phyloP scores from a whole-genome alignment of 2,888 invertebrate genomes.

The Anagyrus pseudococci region DNA sequence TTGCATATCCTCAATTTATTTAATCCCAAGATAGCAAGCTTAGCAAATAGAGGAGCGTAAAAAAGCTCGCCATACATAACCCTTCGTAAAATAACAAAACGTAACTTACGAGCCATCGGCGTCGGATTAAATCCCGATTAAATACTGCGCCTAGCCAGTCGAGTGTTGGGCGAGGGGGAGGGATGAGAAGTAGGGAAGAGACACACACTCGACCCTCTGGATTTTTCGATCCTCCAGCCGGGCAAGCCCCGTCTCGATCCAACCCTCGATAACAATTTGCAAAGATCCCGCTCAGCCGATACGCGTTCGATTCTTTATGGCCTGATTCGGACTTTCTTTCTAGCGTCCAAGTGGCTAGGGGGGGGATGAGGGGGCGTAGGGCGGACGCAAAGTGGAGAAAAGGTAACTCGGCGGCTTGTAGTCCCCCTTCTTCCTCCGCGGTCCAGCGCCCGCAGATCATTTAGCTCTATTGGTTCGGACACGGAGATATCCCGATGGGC shows the following conservation, averaged over 20 bases:
- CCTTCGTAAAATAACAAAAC: no score
- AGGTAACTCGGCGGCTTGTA: neutral
- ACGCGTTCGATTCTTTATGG: slow-evolving; percentile 23
- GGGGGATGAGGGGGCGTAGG: neutral
- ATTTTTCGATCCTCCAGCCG: neutral
- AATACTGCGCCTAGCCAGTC: neutral
- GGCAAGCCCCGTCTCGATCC: slow-evolving; percentile 11
- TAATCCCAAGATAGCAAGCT: no score
- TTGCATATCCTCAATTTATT: no score
- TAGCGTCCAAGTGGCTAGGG: neutral
- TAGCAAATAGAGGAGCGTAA: no score
- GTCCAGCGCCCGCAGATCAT: slow-evolving; percentile 36
- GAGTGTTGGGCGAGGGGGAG: no score
- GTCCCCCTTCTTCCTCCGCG: no score
- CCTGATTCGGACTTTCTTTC: slow-evolving; percentile 27
- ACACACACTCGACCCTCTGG: no score
- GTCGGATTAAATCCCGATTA: slow-evolving; percentile 7
- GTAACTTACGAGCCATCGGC: neutral
- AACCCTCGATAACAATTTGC: slow-evolving; percentile 30
- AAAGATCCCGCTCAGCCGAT: slow-evolving; percentile 13
- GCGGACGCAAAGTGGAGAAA: neutral
- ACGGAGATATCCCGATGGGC: slow-evolving; percentile 43
- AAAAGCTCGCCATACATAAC: no score
- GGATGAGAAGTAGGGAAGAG: no score
- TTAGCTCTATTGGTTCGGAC: slow-evolving; percentile 46